phyloP scores from a whole-genome alignment of 2,797 vertebrate genomes.

The Mallotus villosus region DNA sequence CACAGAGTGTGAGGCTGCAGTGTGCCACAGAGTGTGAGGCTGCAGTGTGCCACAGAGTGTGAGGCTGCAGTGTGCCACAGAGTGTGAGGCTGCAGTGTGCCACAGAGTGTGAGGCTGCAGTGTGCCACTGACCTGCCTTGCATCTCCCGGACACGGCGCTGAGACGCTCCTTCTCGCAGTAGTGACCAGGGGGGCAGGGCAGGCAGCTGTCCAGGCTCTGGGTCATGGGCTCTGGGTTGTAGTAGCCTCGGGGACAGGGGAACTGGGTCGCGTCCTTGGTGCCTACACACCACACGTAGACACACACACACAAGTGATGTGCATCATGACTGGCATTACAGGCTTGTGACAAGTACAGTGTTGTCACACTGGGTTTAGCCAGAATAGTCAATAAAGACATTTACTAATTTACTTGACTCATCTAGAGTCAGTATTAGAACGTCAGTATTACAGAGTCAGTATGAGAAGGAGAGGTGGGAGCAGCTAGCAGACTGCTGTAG shows the following conservation, averaged over 20 bases:
- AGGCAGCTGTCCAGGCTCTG: slow-evolving; percentile 95
- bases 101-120: neutral
- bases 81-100: too few relatives aligned
- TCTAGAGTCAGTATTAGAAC: neutral
- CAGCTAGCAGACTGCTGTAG: neutral
- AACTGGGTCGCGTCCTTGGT: slow-evolving; percentile 86
- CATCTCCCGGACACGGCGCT: slow-evolving; percentile 85
- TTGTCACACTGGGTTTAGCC: neutral
- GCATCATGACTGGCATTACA: too few relatives aligned
- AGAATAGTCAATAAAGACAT: neutral
- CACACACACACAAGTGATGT: neutral
- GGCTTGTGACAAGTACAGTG: neutral
- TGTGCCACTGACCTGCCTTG: slow-evolving; percentile 82
- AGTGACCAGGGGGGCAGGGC: slow-evolving; percentile 89
- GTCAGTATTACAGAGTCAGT: too few relatives aligned
- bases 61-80: too few relatives aligned
- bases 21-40: too few relatives aligned
- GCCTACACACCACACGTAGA: slow-evolving; percentile 62
- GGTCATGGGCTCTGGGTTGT: slow-evolving; percentile 90
- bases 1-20: too few relatives aligned
- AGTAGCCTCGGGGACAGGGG: slow-evolving; percentile 93
- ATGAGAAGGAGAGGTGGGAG: neutral
- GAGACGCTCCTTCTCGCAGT: slow-evolving; percentile 88
- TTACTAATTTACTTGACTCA: too few relatives aligned
- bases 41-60: too few relatives aligned